Base-by-base conservation (phyloP, 2,797 vertebrate species). In the Mus minutoides region DNA sequence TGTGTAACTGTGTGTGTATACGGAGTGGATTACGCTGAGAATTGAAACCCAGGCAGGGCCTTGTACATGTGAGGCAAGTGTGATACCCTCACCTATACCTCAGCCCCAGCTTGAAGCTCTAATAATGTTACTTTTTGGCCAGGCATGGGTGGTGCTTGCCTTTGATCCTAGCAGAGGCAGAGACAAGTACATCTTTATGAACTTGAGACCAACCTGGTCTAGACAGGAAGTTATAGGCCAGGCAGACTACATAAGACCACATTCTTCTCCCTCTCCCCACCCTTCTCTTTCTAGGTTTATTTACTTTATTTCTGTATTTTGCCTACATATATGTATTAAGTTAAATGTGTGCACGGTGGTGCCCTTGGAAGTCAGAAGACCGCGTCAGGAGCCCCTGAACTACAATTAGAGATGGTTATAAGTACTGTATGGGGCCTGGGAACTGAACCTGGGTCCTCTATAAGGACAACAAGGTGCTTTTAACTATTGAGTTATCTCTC, bases 41-140 rank as follows among this genome's bases (percentile, higher is more conserved):
- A 67, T 67, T 88, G 10, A 43, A 58, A 40, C 17, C n/a, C 52
- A 58, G 52, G 52, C 52, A 58, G 52, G 52, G 17, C 69, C 26
- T 88, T 88, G 19, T 75, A 71, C 19, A 34, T 88, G 54, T 6
- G 3, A 58, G 26, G 69, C 52, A 56, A 40, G 69, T 58, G 8
- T 40, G 24, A 6, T 88, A 40, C 17, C 52, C 54, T 73, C 52
- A 60, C 17, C 69, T 88, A 22, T 87, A 71, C 19, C 24, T 71
- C 52, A 43, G 37, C 29, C 17, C 10, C 54, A 79, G 60, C 37
- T 88, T 24, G 26, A 62, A 90, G 26, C 76, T 40, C 80, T 95
- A 71, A 92, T 86, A 77, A 64, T 95, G 37, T 73, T 76, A 73
- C 88, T 94, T 73, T 49, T 49, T 69, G 12, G 24, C n/a, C 22